These are phyloP conservation scores for Ethmia dodecea DNA, from an alignment of 2,888 invertebrate genomes.

Conservation along the genomic window DNA sequence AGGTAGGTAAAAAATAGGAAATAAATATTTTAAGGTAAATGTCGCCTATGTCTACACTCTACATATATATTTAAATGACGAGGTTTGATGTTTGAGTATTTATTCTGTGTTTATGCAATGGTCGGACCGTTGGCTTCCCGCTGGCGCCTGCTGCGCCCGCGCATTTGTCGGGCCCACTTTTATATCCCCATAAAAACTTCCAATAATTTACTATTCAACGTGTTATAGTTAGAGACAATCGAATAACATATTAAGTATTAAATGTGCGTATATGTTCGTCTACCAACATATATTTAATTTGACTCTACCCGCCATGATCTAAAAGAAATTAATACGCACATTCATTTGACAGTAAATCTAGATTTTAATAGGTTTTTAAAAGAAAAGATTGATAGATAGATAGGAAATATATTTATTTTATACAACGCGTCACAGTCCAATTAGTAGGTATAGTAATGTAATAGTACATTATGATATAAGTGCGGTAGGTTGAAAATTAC, in stretches of 20 bases:
- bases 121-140: slow-evolving; percentile 46
- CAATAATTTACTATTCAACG: slow-evolving; percentile 53
- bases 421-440: too few relatives aligned
- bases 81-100: slow-evolving; percentile 52
- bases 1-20: too few relatives aligned
- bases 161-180: slow-evolving; percentile 52
- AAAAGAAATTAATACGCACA: too few relatives aligned
- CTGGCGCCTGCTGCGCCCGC: slow-evolving; percentile 42
- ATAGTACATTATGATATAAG: too few relatives aligned
- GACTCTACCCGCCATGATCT: too few relatives aligned
- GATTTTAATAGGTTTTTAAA: too few relatives aligned
- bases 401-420: too few relatives aligned
- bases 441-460: too few relatives aligned
- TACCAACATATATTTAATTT: too few relatives aligned
- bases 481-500: too few relatives aligned
- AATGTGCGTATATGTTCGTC: slow-evolving; percentile 27
- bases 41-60: slow-evolving; percentile 34
- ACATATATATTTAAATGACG: slow-evolving; percentile 42
- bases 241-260: slow-evolving; percentile 39
- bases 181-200: slow-evolving; percentile 56
- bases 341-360: too few relatives aligned
- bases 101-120: slow-evolving; percentile 60
- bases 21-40: slow-evolving; percentile 32
- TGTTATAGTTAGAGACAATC: slow-evolving; percentile 44
- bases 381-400: too few relatives aligned